Evolutionary conservation across 2,113 vertebrate genomes (phyloP).

Genomic region (Nesoenas mayeri): DNA sequence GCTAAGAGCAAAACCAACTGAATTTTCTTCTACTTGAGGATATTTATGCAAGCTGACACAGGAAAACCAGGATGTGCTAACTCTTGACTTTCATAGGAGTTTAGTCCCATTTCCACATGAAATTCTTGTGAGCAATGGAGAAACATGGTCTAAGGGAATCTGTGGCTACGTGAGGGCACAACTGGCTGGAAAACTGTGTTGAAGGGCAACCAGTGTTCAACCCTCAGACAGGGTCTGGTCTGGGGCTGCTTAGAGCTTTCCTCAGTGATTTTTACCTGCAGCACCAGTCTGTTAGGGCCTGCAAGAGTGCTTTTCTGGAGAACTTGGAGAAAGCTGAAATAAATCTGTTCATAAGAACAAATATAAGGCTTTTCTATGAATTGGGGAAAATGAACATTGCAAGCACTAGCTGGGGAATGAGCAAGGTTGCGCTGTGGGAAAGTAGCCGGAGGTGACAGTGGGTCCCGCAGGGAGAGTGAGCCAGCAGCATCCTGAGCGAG

Average conservation of each 20-base stretch:
- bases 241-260: background rate
- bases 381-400: background rate
- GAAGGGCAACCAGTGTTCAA: background rate
- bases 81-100: background rate
- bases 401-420: background rate
- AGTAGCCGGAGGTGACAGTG: background rate
- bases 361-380: background rate
- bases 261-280: background rate
- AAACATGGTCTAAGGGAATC: background rate
- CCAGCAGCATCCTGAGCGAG: background rate
- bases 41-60: background rate
- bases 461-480: background rate
- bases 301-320: background rate
- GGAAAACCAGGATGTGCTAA: background rate
- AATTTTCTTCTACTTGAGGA: background rate
- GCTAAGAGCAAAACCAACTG: background rate
- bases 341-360: background rate
- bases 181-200: background rate
- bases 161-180: background rate
- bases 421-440: slow-evolving; percentile 8
- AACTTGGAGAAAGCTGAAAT: background rate
- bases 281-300: background rate
- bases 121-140: background rate
- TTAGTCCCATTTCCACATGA: background rate
- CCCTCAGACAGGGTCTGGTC: background rate